Evolutionary conservation across 2,888 invertebrate species (phyloP).

Genomic region (Mayetiola destructor): DNA sequence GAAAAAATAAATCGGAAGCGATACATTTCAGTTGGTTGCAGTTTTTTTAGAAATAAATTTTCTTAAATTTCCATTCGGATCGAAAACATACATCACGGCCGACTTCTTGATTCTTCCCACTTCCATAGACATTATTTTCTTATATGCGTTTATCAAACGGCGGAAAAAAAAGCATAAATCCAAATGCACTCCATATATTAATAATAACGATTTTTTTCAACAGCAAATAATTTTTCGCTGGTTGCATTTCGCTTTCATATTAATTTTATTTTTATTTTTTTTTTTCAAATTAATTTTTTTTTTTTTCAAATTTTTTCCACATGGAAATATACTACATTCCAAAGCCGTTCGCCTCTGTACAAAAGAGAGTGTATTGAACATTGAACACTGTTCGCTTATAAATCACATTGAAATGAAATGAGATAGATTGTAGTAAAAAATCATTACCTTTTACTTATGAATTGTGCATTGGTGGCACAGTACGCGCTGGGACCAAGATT

Average conservation of each 20-base stretch:
- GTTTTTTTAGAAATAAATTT: conserved; percentile 1
- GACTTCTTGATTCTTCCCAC: neutral
- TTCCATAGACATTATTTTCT: neutral
- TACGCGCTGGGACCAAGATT: too few relatives aligned
- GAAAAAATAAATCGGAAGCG: neutral
- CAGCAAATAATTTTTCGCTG: conserved; percentile 2
- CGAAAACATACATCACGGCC: neutral
- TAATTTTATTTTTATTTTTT: conserved; percentile 5
- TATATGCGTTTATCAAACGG: neutral
- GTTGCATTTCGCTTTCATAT: conserved; percentile 5
- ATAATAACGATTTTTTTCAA: neutral
- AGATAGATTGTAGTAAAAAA: neutral
- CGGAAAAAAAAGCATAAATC: conserved; percentile 1
- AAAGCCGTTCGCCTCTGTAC: too few relatives aligned
- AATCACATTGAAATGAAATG: neutral
- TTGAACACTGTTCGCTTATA: too few relatives aligned
- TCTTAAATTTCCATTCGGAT: neutral
- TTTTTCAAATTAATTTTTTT: too few relatives aligned
- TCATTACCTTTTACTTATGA: too few relatives aligned
- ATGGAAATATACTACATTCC: too few relatives aligned
- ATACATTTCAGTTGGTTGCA: neutral
- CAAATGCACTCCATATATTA: conserved; percentile 10
- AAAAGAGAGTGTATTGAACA: too few relatives aligned
- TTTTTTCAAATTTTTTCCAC: too few relatives aligned
- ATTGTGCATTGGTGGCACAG: too few relatives aligned